phyloP scores from a whole-genome alignment of 2,888 invertebrate genomes.

The Dryococelus australis region DNA sequence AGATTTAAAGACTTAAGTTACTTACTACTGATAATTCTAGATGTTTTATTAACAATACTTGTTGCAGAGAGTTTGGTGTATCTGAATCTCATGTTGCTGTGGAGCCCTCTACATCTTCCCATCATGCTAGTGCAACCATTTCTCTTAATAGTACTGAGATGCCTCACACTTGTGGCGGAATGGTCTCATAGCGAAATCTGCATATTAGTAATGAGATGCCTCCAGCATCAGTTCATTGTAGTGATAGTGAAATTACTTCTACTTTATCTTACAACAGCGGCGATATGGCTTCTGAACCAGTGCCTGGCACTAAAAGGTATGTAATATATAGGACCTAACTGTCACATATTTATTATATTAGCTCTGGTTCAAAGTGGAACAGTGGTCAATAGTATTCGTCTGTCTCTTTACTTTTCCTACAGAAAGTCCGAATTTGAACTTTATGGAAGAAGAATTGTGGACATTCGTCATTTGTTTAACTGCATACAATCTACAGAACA shows the following conservation, averaged over 20 bases:
- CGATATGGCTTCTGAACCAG: background rate
- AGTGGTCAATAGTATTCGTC: background rate
- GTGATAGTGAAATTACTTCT: background rate
- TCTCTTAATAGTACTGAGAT: background rate
- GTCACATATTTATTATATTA: background rate
- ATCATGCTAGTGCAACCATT: background rate
- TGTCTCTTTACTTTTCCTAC: background rate
- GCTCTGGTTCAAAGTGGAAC: background rate
- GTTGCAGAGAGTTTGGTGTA: too few species aligned
- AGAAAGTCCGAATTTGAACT: background rate
- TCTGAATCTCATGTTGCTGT: too few species aligned
- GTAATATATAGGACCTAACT: background rate
- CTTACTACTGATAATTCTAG: too few species aligned
- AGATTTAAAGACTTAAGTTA: too few species aligned
- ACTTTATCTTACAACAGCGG: background rate
- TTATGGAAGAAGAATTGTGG: background rate
- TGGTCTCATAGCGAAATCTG: background rate
- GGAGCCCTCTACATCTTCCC: too few species aligned
- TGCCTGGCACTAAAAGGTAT: background rate
- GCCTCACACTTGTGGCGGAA: background rate
- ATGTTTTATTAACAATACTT: too few species aligned
- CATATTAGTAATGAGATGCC: background rate
- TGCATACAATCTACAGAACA: background rate
- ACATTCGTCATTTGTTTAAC: background rate
- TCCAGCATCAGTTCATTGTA: background rate